Base-by-base conservation (phyloP, 2,113 vertebrate genomes). In the Numenius arquata region DNA sequence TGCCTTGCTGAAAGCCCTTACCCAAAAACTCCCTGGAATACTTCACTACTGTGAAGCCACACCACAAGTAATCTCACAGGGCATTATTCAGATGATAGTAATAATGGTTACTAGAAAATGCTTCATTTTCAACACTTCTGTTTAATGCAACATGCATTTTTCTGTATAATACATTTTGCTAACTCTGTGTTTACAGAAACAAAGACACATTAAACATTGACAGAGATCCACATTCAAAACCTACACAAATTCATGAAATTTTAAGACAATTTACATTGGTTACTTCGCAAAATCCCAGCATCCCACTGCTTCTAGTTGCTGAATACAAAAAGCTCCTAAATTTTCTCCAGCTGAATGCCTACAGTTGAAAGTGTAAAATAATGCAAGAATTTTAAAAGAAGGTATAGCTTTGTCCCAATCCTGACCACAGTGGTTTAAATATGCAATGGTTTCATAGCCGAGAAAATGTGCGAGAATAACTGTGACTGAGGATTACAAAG, bases 341-440 rank as follows among this genome's bases (percentile, higher is more conserved):
- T 52, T 66, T 91, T 90, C 89, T 93, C 82, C 79, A 72, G 16
- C 26, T 94, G 43, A 96, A 91, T 20, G 15, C 89, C 36, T 73
- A 47, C 17, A 58, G 14, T 5, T 63, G 18, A 61, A 70, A 76
- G 68, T 0, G 7, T 10, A 68, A 79, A 95, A 82, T 27, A 53
- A 77, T 16, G 14, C 30, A 88, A 72, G 21, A 27, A 74, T 67
- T 90, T 79, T 20, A 83, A 73, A 95, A 88, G 12, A 59, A 85
- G 85, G 75, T 23, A 21, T 5, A 48, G 47, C 20, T 75, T 65
- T 53, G 7, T 56, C 41, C 78, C 34, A 91, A 73, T 66, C 26
- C 30, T 90, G 47, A 90, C 26, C 22, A n/a, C 0, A 2, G 34
- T 30, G 10, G 22, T 85, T 88, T 83, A 70, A 78, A 58, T 22